phyloP scores from a whole-genome alignment of 2,113 vertebrate genomes.

The Prionailurus viverrinus region DNA sequence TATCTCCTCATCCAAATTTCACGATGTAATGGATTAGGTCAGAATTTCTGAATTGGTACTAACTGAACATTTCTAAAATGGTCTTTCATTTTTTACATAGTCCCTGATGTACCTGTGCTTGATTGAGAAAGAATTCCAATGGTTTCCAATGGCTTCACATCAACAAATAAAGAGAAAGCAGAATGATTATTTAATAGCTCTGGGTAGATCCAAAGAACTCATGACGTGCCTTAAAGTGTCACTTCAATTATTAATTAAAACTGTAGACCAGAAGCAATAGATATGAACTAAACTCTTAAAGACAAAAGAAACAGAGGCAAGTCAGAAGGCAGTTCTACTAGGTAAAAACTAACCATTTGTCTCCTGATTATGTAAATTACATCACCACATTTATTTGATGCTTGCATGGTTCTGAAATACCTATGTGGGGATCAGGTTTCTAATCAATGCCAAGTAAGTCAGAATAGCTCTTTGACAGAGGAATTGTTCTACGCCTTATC shows the following conservation, averaged over 20 bases:
- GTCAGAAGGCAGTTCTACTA: not conserved
- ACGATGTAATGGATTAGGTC: not conserved
- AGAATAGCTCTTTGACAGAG: not conserved
- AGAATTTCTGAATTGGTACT: not conserved
- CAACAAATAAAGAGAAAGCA: conserved; percentile 52
- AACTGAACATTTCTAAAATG: conserved; percentile 25
- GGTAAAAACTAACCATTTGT: not conserved
- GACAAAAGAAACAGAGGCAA: not conserved
- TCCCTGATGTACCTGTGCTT: not conserved
- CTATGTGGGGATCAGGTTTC: not conserved
- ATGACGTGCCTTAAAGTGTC: not conserved
- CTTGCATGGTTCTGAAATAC: not conserved
- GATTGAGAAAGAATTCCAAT: not conserved
- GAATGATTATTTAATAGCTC: conserved; percentile 57
- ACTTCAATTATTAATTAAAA: conserved; percentile 65
- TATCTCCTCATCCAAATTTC: not conserved
- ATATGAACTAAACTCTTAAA: not conserved
- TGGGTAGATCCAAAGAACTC: not conserved
- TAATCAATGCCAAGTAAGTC: not conserved
- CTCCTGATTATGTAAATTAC: not conserved
- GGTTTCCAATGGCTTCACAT: not conserved
- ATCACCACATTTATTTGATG: not conserved
- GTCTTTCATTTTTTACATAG: not conserved
- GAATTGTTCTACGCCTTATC: not conserved
- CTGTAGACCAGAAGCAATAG: not conserved